Base-by-base conservation (phyloP, 2,797 vertebrate species). In the Phaenicophaeus curvirostris region DNA sequence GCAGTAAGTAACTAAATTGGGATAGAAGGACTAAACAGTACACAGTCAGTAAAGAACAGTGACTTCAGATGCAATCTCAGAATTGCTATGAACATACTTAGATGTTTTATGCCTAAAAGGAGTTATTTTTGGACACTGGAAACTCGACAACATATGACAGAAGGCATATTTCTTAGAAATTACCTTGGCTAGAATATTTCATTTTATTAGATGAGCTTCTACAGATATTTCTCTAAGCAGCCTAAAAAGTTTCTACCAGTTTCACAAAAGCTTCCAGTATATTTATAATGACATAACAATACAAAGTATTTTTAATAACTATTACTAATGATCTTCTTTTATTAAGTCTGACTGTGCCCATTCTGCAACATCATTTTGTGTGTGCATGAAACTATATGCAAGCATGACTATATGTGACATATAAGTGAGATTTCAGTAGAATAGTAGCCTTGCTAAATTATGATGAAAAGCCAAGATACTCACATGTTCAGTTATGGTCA, bases 161-260 rank as follows among this genome's bases (percentile, higher is more conserved):
- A 87, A 92, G 59, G 25, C 31, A 91, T 19, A 48, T 76, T 76
- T 89, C 63, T 83, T 63, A 74, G 51, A 73, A 87, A 58, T 89
- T 80, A 14, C n/a, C n/a, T 69, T 79, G 39, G 27, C 42, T 85
- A 59, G 59, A 76, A 18, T 76, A 35, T 66, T 91, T 92, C 2
- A 31, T 79, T 73, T 82, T 39, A 27, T 61, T 75, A 41, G 12
- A 27, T 67, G 62, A 82, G 12, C 11, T 54, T 62, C 54, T 72
- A 55, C 42, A 78, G 28, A 57, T 90, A n/a, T 67, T 81, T 89
- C 50, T 46, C 11, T 62, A 35, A 87, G 53, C 55, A 69, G 39
- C 21, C 10, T 54, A 79, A 92, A 85, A 92, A 69, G 39, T 39
- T 39, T 39, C 39, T 39, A 39, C 39, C 51, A 54, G 18, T 59